Base-by-base conservation (phyloP, 2,888 invertebrate species). In the Acanthosepion esculentum region DNA sequence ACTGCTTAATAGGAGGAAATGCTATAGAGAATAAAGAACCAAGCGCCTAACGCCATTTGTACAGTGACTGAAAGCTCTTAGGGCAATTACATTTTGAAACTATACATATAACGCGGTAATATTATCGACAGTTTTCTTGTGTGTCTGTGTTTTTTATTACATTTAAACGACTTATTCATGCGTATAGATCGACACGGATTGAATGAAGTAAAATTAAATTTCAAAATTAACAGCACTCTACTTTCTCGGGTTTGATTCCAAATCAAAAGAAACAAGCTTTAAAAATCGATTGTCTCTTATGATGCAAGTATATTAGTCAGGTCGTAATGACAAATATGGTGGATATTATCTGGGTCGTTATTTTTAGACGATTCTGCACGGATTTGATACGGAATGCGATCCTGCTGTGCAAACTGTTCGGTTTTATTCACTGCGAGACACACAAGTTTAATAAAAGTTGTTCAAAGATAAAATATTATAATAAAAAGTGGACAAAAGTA, bases 321-420 rank as follows among this genome's bases (percentile, higher is more conserved):
- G 64, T 64, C 64, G 26, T 48, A 91, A 91, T 91, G 91, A 91
- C 48, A 91, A 92, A 92, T 92, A 48, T 48, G 48, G 92, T n/a
- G 48, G 92, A 50, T 92, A 23, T 50, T 50, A 92, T 92, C 23
- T 20, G 2, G 23, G 26, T 48, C 64, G 64, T 5, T 64, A 64
- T 64, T 64, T 64, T 64, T 64, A 64, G 64, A 64, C 29, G 64
- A 23, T 64, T 26, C 8, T 8, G 26, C 29, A 26, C 64, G 26
- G 64, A 18, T 59, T 59, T 26, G 59, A 64, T 23, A 29, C 29
- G 64, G 26, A 64, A 64, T 26, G 64, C 26, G 64, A 64, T 23
- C 29, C 64, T 64, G 64, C 64, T 64, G 0, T 64, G 26, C 23
- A 2, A 64, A 64, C 64, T 64, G 64, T 7, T 64, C 26, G 64